Conservation (phyloP, 2,797 vertebrate species). For the Dipus sagitta region DNA sequence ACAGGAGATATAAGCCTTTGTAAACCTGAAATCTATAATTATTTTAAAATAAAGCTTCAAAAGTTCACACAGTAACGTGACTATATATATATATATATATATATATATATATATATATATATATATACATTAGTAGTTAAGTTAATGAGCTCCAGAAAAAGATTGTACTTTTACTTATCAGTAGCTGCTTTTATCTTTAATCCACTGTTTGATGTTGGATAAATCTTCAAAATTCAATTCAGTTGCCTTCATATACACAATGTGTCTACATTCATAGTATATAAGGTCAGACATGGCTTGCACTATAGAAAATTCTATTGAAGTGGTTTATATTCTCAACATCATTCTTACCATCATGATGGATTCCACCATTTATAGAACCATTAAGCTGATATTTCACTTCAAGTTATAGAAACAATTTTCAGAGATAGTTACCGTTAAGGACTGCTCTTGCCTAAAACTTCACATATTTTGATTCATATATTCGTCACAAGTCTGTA, state of each 20-base stretch:
- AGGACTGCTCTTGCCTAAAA: neutral
- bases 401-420: neutral
- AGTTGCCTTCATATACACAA: neutral
- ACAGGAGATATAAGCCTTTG: neutral
- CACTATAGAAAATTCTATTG: neutral
- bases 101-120: neutral
- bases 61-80: neutral
- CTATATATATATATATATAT: neutral
- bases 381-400: neutral
- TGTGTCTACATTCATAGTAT: neutral
- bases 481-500: too few species aligned
- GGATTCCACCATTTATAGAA: neutral
- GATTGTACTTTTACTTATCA: neutral
- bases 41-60: conserved; percentile 39
- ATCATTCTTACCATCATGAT: neutral
- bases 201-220: neutral
- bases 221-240: neutral
- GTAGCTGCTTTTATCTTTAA: neutral
- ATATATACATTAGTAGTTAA: neutral
- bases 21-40: neutral
- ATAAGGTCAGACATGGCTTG: neutral
- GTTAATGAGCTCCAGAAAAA: neutral
- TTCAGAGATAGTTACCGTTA: neutral
- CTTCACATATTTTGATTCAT: too few species aligned
- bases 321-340: neutral